These are phyloP conservation scores for Rhopalosiphum maidis DNA, from an alignment of 1,140 invertebrate species.

Conservation along the genomic window DNA sequence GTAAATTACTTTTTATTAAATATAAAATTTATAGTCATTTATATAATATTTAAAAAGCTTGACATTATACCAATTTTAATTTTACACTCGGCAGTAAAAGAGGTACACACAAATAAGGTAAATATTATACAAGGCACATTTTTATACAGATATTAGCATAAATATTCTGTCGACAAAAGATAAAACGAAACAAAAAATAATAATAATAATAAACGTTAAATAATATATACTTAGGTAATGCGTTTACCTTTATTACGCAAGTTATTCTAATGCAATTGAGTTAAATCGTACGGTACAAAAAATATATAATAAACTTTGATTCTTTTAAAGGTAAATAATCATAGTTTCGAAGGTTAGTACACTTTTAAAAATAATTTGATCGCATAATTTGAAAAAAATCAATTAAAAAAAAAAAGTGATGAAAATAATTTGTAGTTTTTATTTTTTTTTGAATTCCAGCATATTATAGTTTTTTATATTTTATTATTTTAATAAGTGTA, in stretches of 20 bases:
- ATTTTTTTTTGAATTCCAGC: not conserved
- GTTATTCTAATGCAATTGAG: not conserved
- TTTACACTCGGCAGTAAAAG: not conserved
- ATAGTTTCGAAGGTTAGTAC: not conserved
- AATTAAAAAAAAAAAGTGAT: not conserved
- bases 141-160: not conserved
- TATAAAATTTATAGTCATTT: not conserved
- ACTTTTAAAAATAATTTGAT: not conserved
- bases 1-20: not conserved
- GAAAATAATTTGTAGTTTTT: not conserved
- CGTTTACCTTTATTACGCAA: not conserved
- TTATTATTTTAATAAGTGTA: not conserved
- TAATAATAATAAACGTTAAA: too few species aligned
- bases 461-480: not conserved
- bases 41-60: not conserved
- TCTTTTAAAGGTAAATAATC: not conserved
- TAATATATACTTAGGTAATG: not conserved
- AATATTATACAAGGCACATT: not conserved
- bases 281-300: not conserved
- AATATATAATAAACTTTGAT: not conserved
- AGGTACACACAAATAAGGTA: not conserved
- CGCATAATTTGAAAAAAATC: fast-evolving
- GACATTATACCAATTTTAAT: not conserved
- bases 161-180: not conserved
- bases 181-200: not conserved